Percentiles rank a stretch among this genome's conserved stretches.
Evolutionary conservation across 2,113 vertebrate species (phyloP).

Genomic region (Notechis scutatus): DNA sequence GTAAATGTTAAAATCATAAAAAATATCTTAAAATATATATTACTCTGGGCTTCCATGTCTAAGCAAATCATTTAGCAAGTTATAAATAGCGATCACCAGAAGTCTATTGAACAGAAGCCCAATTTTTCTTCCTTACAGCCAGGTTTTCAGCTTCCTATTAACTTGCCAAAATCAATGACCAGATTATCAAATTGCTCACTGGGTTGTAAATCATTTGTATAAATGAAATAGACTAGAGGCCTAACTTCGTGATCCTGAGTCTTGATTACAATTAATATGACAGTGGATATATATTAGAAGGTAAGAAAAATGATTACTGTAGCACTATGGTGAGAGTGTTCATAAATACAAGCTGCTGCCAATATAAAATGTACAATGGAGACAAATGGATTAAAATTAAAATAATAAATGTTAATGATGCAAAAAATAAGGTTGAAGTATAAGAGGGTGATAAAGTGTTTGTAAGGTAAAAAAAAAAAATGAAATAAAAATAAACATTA

Average conservation of each 20-base stretch:
- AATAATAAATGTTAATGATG: constrained; percentile 17
- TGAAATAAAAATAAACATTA: not conserved
- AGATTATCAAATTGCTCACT: constrained; percentile 11
- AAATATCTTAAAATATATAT: not conserved
- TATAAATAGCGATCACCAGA: constrained; percentile 12
- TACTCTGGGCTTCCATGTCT: not conserved
- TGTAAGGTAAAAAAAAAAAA: not conserved
- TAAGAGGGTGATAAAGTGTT: not conserved
- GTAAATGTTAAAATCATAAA: not conserved
- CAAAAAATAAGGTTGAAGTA: constrained; percentile 8
- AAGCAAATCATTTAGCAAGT: constrained; percentile 9
- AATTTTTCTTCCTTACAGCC: constrained; percentile 25
- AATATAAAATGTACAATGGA: not conserved
- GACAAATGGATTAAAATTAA: constrained; percentile 21
- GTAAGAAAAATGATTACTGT: not conserved
- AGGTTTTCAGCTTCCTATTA: constrained; percentile 23
- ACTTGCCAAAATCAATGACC: constrained; percentile 22
- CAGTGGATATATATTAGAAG: not conserved
- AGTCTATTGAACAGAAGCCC: constrained; percentile 5
- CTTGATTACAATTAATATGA: constrained; percentile 3
- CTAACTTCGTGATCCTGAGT: not conserved
- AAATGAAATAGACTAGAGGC: constrained; percentile 10
- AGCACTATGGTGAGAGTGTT: not conserved
- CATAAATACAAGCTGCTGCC: not conserved
- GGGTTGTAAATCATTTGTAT: constrained; percentile 4